These are phyloP conservation scores for Pandemis corylana DNA, from an alignment of 2,888 invertebrate species.

Conservation along the genomic window DNA sequence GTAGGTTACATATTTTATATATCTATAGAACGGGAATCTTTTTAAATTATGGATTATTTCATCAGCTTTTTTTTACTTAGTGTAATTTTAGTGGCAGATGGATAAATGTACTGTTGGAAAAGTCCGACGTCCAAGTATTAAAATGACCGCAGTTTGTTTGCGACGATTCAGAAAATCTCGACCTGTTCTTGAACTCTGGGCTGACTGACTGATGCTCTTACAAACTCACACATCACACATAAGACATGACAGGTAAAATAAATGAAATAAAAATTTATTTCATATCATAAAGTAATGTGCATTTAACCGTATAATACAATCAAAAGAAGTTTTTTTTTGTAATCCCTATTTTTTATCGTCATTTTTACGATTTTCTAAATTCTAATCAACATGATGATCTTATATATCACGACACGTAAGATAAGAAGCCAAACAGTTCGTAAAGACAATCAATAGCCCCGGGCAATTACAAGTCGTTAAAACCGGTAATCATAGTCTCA, in stretches of 20 bases:
- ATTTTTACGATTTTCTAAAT: slow-evolving; percentile 1
- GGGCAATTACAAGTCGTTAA: slow-evolving; percentile 67
- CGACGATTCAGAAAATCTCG: neutral
- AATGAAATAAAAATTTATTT: neutral
- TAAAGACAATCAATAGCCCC: slow-evolving; percentile 64
- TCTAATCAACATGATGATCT: slow-evolving; percentile 4
- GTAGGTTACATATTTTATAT: too few species aligned
- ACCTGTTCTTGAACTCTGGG: slow-evolving; percentile 1
- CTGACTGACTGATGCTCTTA: slow-evolving; percentile 16
- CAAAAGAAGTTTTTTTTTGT: neutral
- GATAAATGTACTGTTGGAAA: neutral
- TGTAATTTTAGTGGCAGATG: too few species aligned
- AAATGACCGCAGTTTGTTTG: slow-evolving; percentile 2
- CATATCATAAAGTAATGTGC: too few species aligned
- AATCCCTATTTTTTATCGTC: neutral
- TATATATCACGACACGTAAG: slow-evolving; percentile 25
- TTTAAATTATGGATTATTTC: too few species aligned
- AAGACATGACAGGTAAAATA: neutral
- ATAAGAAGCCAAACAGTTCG: slow-evolving; percentile 25
- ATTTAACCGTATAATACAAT: neutral
- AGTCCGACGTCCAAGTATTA: neutral
- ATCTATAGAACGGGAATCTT: too few species aligned
- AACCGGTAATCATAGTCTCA: slow-evolving; percentile 71
- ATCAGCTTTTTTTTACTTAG: too few species aligned
- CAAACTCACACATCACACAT: neutral